A percentile compares a stretch with the other conserved stretches of the same genome.
Conservation (phyloP, 2,113 vertebrate genomes). For the Aldabrachelys gigantea region DNA sequence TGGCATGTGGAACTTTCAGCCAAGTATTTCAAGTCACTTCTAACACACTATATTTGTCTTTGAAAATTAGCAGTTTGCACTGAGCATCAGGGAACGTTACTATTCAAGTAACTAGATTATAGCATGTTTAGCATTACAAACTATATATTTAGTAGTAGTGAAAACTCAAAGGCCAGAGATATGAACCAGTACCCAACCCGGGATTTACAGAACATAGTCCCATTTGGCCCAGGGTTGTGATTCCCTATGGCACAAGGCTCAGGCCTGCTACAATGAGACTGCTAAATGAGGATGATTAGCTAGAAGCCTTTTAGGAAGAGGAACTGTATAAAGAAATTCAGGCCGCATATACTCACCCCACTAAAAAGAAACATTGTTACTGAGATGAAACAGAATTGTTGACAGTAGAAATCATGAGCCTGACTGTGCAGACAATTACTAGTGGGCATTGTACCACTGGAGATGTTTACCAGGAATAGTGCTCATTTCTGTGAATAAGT, state of each 20-base stretch:
- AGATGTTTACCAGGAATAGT: too few relatives aligned
- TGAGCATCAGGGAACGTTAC: conserved; percentile 39
- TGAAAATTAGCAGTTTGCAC: conserved; percentile 39
- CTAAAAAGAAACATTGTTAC: conserved; percentile 20
- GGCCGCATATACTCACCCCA: not conserved
- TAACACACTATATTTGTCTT: conserved; percentile 51
- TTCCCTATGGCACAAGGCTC: not conserved
- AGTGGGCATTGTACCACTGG: not conserved
- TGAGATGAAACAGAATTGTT: not conserved
- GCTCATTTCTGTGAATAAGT: not conserved
- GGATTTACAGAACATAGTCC: not conserved
- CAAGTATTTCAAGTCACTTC: conserved; percentile 52
- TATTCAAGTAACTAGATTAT: conserved; percentile 57
- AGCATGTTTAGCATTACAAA: not conserved
- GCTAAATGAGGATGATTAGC: not conserved
- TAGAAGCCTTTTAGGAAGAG: not conserved
- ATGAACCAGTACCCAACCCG: not conserved
- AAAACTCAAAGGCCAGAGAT: not conserved
- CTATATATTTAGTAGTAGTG: conserved; percentile 5
- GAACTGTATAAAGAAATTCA: not conserved
- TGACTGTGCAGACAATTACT: not conserved
- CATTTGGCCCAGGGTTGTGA: not conserved
- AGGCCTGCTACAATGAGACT: not conserved
- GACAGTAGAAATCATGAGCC: not conserved
- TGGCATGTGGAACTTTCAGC: conserved; percentile 33